A percentile compares a stretch with the other conserved stretches of the same genome.
Evolutionary conservation across 2,888 invertebrate species (phyloP).

Genomic region (Acanthopleura granulata): DNA sequence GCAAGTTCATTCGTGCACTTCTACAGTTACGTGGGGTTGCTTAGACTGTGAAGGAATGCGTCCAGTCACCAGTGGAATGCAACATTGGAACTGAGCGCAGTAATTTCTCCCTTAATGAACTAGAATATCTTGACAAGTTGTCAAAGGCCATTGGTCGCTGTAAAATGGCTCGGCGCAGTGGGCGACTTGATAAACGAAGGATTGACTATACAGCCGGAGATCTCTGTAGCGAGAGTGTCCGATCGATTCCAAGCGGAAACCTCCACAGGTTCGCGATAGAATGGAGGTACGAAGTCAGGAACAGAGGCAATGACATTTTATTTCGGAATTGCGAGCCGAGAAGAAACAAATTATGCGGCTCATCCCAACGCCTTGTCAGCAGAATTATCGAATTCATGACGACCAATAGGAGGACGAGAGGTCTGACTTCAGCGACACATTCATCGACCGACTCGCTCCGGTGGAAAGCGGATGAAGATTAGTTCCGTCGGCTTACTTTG

Average conservation of each 20-base stretch:
- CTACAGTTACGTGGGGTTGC: too few species aligned
- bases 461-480: neutral
- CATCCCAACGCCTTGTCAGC: conserved; percentile 4
- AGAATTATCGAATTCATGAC: neutral
- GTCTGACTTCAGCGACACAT: neutral
- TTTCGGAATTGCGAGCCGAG: neutral
- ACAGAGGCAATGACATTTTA: conserved; percentile 2
- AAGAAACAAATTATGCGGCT: conserved; percentile 4
- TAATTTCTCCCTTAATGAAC: conserved; percentile 6
- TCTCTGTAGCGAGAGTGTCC: too few species aligned
- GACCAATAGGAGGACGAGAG: neutral
- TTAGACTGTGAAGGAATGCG: neutral
- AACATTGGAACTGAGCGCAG: neutral
- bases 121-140: conserved; percentile 6
- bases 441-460: neutral
- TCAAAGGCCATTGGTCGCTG: neutral
- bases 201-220: too few species aligned
- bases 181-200: too few species aligned
- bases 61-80: neutral
- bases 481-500: too few species aligned
- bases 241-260: too few species aligned
- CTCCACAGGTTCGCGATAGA: neutral
- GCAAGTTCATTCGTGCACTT: too few species aligned
- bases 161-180: neutral
- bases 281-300: neutral